A percentile compares a stretch with the other conserved stretches of the same genome.
phyloP scores from a whole-genome alignment of 2,797 vertebrate genomes.

The Numenius phaeopus region DNA sequence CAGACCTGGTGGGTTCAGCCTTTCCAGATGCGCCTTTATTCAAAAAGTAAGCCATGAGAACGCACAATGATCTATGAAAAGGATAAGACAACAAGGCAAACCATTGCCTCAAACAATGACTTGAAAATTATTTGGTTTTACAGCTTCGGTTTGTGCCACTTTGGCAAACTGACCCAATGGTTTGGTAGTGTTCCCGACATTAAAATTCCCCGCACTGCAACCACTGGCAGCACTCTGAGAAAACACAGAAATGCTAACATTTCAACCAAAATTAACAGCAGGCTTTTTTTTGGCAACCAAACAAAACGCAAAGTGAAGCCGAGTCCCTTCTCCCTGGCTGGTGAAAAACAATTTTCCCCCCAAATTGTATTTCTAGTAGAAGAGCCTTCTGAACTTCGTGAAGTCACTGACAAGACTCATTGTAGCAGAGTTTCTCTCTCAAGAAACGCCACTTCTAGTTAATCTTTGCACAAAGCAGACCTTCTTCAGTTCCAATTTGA shows the following conservation, averaged over 20 bases:
- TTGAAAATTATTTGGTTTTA: constrained; percentile 33
- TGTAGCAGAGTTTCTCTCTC: background rate
- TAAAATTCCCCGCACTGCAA: background rate
- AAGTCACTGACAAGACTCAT: background rate
- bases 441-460: background rate
- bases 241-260: background rate
- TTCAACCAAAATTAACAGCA: background rate
- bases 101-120: constrained; percentile 34
- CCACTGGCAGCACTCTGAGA: background rate
- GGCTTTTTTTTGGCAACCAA: background rate
- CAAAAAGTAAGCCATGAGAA: background rate
- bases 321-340: background rate
- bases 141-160: background rate
- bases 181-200: background rate
- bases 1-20: background rate
- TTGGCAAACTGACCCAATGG: background rate
- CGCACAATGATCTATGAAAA: background rate
- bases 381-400: background rate
- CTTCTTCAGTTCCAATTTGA: background rate
- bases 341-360: background rate
- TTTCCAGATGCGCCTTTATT: background rate
- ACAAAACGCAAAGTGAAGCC: background rate
- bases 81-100: background rate
- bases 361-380: background rate
- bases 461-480: background rate